Evolutionary conservation across 2,888 invertebrate species (phyloP), one percentile per base, ranked within the genome.

Genomic region (Eupithecia insigniata): DNA sequence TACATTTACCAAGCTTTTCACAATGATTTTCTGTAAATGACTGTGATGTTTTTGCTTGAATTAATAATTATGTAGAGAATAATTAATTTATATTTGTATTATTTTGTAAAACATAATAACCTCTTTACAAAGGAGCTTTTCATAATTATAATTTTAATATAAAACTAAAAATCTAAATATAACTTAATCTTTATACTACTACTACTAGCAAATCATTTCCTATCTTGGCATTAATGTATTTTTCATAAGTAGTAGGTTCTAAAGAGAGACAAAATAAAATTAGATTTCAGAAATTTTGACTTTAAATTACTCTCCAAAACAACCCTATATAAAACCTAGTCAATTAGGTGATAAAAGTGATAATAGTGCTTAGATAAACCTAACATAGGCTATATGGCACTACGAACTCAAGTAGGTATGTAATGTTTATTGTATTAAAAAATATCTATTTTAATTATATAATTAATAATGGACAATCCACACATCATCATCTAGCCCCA

Each of bases 231-330:
- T 87, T 82, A 87, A 85, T 90, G 89, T 92, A 90, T 89, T 90
- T 91, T 90, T 91, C 89, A 88, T 89, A 87, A 86, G 91, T 92
- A 92, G 92, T 92, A 92, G 92, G 83, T 84, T 89, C 88, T 86
- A 88, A 83, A 89, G 85, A 86, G 88, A 82, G 90, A 90, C 88
- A 84, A 90, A 92, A 90, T 91, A 91, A 92, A 87, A 84, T 84
- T 92, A 91, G 91, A 91, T 88, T 89, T 87, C 78, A 85, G 81
- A 72, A 69, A 70, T 62, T 10, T 36, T 77, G 78, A 76, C 12
- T 81, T 83, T 81, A 83, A 80, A 85, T 69, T 55, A 46, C n/a
- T 64, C n/a, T n/a, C 61, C n/a, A 3, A 18, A 30, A n/a, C n/a
- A n/a, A n/a, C n/a, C n/a, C n/a, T n/a, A n/a, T n/a, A n/a, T n/a